Conservation (phyloP, 2,888 invertebrate genomes). For the Noctuana brunneofusca region DNA sequence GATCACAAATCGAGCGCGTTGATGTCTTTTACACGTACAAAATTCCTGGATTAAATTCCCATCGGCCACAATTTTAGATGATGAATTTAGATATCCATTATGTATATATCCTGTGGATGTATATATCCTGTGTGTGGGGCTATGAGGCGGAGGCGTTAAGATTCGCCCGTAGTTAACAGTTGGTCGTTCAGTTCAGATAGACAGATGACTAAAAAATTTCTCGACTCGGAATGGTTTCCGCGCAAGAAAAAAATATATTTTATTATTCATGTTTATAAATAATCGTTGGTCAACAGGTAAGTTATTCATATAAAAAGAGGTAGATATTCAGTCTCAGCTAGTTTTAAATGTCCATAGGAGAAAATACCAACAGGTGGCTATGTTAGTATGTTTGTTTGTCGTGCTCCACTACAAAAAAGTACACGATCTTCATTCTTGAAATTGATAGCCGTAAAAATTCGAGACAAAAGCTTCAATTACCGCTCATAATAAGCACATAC, state of each 20-base stretch:
- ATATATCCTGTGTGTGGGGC: no score
- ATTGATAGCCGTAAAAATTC: not conserved
- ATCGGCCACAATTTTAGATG: no score
- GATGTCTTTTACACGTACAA: conserved; percentile 10
- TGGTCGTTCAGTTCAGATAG: no score
- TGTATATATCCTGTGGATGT: no score
- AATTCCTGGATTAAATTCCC: not conserved
- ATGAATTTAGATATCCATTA: no score
- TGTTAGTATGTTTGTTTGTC: not conserved
- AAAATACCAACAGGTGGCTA: not conserved
- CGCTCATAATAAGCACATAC: conserved; percentile 16
- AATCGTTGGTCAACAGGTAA: not conserved
- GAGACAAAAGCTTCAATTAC: conserved; percentile 11
- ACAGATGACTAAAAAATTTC: no score
- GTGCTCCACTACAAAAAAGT: not conserved
- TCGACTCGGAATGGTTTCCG: no score
- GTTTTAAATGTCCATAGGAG: not conserved
- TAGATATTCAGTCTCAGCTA: not conserved
- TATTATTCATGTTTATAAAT: not conserved
- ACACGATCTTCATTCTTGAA: conserved; percentile 1
- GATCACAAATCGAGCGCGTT: conserved; percentile 9
- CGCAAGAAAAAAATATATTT: not conserved
- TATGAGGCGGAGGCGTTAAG: no score
- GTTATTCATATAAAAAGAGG: not conserved
- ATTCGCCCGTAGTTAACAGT: no score